A percentile compares a stretch with the other conserved stretches of the same genome.
phyloP scores from a whole-genome alignment of 2,113 vertebrate species.

The Pomatorhinus ruficollis region DNA sequence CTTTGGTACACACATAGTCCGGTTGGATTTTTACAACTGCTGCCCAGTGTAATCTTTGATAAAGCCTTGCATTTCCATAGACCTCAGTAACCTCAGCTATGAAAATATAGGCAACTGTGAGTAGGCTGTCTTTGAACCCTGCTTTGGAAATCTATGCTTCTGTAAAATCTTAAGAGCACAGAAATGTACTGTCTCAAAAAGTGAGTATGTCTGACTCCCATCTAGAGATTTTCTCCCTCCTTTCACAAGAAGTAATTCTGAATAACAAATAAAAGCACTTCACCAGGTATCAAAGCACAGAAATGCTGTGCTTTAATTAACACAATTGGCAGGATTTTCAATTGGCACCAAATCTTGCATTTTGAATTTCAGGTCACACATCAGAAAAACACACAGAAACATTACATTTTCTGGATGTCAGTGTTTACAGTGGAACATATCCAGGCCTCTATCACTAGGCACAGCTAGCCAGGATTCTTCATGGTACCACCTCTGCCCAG shows the following conservation, averaged over 20 bases:
- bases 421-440: rapidly evolving
- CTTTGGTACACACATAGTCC: neutral
- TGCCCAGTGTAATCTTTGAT: neutral
- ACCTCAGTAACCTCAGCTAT: neutral
- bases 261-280: neutral
- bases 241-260: neutral
- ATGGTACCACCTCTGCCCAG: neutral
- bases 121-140: neutral
- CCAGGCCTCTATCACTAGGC: neutral
- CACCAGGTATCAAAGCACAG: neutral
- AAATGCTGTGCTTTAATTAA: neutral
- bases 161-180: neutral
- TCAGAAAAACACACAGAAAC: neutral
- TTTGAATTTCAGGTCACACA: neutral
- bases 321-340: neutral
- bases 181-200: neutral
- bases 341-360: neutral
- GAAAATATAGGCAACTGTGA: neutral
- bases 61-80: neutral
- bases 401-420: neutral
- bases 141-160: neutral
- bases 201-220: neutral
- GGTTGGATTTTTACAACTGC: neutral
- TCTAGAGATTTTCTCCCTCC: neutral
- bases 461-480: neutral